Conservation (phyloP, 2,797 vertebrate species). For the Darevskia mixta region DNA sequence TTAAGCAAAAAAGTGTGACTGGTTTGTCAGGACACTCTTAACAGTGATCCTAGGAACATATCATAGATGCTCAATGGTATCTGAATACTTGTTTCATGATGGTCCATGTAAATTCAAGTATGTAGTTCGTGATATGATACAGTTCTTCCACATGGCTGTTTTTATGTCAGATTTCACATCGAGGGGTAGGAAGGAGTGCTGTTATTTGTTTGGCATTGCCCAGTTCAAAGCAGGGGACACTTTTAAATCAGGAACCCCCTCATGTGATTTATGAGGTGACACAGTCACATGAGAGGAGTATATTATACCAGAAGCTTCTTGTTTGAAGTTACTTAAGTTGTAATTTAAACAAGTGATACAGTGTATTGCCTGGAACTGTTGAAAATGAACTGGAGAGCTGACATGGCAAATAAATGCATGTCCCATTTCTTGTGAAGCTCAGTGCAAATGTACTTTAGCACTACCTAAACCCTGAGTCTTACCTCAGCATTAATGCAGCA, state of each 20-base stretch:
- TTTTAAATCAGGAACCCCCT: not conserved
- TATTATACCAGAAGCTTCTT: not conserved
- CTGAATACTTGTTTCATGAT: not conserved
- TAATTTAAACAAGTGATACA: not conserved
- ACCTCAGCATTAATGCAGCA: conserved; percentile 7
- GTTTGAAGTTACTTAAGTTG: not conserved
- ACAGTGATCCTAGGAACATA: not conserved
- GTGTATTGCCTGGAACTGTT: not conserved
- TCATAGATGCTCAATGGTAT: not conserved
- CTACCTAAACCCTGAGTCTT: conserved; percentile 19
- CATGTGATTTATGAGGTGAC: not conserved
- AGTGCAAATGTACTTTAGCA: conserved; percentile 5
- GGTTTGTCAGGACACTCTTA: not conserved
- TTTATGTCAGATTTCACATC: not conserved
- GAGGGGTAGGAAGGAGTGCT: not conserved
- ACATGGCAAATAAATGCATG: conserved; percentile 9
- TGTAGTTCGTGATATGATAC: not conserved
- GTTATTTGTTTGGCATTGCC: not conserved
- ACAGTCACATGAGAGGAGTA: not conserved
- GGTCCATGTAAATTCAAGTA: not conserved
- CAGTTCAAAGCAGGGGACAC: not conserved
- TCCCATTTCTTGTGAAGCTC: conserved; percentile 10
- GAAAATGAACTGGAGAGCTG: not conserved
- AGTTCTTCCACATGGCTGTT: not conserved
- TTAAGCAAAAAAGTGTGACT: not conserved